Evolutionary conservation across 2,113 vertebrate genomes (phyloP), one percentile per base, ranked within the genome.

Genomic region (Cromileptes altivelis): DNA sequence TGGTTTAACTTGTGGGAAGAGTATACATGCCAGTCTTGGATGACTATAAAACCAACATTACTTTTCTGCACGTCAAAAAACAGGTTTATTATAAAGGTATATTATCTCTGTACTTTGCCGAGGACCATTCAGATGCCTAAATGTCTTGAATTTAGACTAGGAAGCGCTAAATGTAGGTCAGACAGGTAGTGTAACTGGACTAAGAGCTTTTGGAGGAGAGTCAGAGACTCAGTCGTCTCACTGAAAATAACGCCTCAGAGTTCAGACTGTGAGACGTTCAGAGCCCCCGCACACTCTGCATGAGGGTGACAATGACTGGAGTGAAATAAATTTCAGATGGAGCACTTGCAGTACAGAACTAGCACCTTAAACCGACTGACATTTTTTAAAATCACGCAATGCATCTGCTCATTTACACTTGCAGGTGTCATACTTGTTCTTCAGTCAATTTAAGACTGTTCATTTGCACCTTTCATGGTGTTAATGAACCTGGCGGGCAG

Each of bases 391-490:
- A 69, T 65, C 60, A 62, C 14, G 55, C 40, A 57, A 49, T 23
- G 49, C 65, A 47, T 63, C 50, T 77, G 56, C 67, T 84, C 37
- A 77, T 85, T 86, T 75, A 75, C 78, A 85, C 49, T 73, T 37
- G 30, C 11, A 42, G 23, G 56, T 53, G 50, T 56, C 57, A 52
- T 15, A 75, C 75, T 37, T 25, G 53, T 21, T 71, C 64, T 40
- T 30, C 50, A 42, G 70, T 49, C 47, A 71, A 77, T 25, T 52
- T 14, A 21, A 57, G 53, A 61, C 45, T 50, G 25, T 74, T 88
- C 63, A 80, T 84, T 92, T 89, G 62, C 81, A 85, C 76, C 84
- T 88, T 55, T 58, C 42, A 21, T 40, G 60, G 81, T 78, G 81
- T 74, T 84, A 80, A 70, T 58, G 15, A 89, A 86, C 45, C 45